Evolutionary conservation across 2,888 invertebrate genomes (phyloP).

Genomic region (Microchrysa polita): DNA sequence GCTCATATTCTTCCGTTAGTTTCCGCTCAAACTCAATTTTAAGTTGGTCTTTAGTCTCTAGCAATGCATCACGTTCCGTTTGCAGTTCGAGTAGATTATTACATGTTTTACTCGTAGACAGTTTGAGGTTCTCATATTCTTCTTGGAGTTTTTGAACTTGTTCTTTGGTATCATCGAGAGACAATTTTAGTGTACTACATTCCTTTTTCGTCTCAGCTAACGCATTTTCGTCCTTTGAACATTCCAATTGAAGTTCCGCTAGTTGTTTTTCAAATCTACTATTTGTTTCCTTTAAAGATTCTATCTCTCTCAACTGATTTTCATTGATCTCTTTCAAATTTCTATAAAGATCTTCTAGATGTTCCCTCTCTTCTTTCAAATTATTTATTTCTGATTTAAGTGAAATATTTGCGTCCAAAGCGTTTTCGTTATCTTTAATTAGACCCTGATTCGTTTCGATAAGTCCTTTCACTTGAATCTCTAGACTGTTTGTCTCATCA

Average conservation of each 20-base stretch:
- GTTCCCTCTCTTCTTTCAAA: constrained; percentile 9
- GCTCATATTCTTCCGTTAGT: constrained; percentile 14
- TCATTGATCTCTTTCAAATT: constrained; percentile 27
- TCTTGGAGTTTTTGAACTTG: constrained; percentile 44
- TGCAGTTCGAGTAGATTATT: constrained; percentile 28
- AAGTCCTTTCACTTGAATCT: background rate
- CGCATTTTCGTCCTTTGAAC: constrained; percentile 59
- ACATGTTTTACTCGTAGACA: constrained; percentile 11
- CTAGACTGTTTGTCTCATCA: background rate
- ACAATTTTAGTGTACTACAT: constrained; percentile 39
- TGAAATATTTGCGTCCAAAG: background rate
- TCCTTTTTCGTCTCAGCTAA: constrained; percentile 57
- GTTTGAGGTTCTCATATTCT: constrained; percentile 36
- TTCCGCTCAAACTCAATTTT: constrained; percentile 29
- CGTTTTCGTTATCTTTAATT: no score
- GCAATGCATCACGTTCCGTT: constrained; percentile 17
- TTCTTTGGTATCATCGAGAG: background rate
- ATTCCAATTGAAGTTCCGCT: constrained; percentile 48
- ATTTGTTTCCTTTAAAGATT: background rate
- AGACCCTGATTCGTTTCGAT: constrained; percentile 7
- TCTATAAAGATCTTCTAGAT: constrained; percentile 45
- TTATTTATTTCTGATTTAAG: constrained; percentile 10
- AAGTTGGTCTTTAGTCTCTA: constrained; percentile 22
- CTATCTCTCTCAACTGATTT: constrained; percentile 10
- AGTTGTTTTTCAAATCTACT: background rate